Percentiles rank a stretch among this genome's conserved stretches.
Conservation (phyloP, 2,113 vertebrate genomes). For the Oncorhynchus nerka region DNA sequence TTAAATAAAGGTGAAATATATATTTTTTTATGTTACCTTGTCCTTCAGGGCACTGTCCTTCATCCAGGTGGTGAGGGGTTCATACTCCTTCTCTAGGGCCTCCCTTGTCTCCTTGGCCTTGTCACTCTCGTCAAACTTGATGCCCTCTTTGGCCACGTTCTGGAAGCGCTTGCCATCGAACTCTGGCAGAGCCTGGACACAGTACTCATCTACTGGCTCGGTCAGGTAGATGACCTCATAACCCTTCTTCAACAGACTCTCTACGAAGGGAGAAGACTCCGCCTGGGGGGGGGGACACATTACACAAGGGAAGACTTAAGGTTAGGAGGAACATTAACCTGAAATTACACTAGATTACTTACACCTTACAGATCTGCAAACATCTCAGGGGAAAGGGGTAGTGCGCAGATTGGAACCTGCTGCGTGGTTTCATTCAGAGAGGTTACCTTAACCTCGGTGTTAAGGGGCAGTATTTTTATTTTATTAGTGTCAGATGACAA, state of each 20-base stretch:
- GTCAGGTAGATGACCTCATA: constrained; percentile 98
- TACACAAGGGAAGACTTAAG: too few species aligned
- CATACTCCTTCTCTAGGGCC: constrained; percentile 89
- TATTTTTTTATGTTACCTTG: constrained; percentile 72
- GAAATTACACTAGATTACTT: too few species aligned
- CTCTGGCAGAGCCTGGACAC: constrained; percentile 95
- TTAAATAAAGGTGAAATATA: too few species aligned
- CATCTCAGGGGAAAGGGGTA: too few species aligned
- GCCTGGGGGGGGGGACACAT: constrained; percentile 69
- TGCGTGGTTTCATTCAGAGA: too few species aligned
- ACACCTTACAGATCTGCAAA: too few species aligned
- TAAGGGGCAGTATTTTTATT: too few species aligned
- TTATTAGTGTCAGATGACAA: too few species aligned
- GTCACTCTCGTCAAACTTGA: constrained; percentile 96
- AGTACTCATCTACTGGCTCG: constrained; percentile 97
- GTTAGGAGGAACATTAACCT: too few species aligned
- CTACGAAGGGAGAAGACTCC: constrained; percentile 95
- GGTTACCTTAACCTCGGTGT: too few species aligned
- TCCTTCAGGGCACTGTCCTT: constrained; percentile 95
- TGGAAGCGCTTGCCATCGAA: constrained; percentile 98
- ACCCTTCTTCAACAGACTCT: constrained; percentile 93
- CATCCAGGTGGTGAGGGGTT: constrained; percentile 94
- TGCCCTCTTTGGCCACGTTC: constrained; percentile 96
- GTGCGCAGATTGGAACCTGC: too few species aligned
- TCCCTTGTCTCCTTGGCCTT: constrained; percentile 91